These are phyloP conservation scores for Periplaneta americana DNA, from an alignment of 1,140 invertebrate species.

Conservation along the genomic window DNA sequence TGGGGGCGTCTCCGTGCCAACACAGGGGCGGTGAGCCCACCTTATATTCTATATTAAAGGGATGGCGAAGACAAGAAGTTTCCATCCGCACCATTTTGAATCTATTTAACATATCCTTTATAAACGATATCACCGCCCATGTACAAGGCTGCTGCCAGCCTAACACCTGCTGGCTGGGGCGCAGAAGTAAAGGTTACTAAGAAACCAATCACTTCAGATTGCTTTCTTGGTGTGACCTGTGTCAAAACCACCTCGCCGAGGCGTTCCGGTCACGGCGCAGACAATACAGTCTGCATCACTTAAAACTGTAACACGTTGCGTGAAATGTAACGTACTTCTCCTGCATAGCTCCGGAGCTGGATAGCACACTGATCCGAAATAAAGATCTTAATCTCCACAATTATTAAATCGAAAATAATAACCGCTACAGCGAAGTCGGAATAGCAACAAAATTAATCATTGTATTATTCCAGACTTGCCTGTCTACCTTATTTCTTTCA, in stretches of 20 bases:
- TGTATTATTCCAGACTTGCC: too few species aligned
- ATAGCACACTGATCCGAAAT: too few species aligned
- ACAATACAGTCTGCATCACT: too few species aligned
- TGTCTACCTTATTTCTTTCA: too few species aligned
- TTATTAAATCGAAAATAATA: too few species aligned
- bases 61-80: slow-evolving; percentile 3
- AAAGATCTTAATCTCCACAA: too few species aligned
- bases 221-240: neutral
- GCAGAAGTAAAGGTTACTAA: neutral
- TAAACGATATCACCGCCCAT: neutral
- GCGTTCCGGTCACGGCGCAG: neutral
- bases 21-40: neutral
- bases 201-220: neutral
- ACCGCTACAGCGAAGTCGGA: too few species aligned
- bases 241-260: neutral
- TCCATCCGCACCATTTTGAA: neutral
- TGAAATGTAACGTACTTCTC: too few species aligned
- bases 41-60: neutral
- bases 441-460: too few species aligned
- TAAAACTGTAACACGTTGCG: too few species aligned
- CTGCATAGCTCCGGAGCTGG: too few species aligned
- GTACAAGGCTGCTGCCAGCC: neutral
- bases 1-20: neutral
- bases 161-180: neutral
- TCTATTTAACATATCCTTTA: neutral